phyloP scores from a whole-genome alignment of 1,140 invertebrate genomes.

The Drosophila watanabei region DNA sequence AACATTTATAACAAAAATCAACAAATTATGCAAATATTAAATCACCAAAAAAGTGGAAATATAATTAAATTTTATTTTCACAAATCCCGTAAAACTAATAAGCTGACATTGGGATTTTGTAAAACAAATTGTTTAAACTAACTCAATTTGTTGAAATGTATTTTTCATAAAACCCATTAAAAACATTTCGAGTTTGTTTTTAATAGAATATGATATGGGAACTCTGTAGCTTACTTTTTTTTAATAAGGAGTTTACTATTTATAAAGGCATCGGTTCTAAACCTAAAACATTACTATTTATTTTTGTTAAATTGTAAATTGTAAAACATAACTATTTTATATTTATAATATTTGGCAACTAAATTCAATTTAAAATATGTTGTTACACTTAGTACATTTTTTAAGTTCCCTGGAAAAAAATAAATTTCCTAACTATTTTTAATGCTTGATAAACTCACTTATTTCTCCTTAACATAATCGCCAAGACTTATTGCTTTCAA shows the following conservation, averaged over 20 bases:
- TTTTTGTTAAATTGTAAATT: too few relatives aligned
- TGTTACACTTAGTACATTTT: too few relatives aligned
- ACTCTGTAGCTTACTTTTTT: too few relatives aligned
- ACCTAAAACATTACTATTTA: too few relatives aligned
- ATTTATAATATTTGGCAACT: too few relatives aligned
- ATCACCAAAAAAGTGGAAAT: not conserved
- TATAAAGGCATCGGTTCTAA: too few relatives aligned
- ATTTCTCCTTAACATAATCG: not conserved
- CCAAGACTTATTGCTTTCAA: too few relatives aligned
- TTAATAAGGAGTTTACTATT: too few relatives aligned
- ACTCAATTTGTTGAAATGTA: not conserved
- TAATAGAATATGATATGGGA: not conserved
- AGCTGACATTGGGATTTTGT: rapidly evolving
- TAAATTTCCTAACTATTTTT: not conserved
- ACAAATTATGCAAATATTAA: not conserved
- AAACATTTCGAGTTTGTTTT: too few relatives aligned
- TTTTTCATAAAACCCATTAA: not conserved
- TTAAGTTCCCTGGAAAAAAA: not conserved
- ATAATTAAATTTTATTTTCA: not conserved
- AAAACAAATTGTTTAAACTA: not conserved
- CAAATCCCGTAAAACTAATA: not conserved
- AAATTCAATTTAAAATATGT: too few relatives aligned
- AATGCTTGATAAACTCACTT: not conserved
- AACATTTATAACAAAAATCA: not conserved
- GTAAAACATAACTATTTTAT: too few relatives aligned